Conservation (phyloP, 2,888 invertebrate genomes). For the Chironomus riparius region DNA sequence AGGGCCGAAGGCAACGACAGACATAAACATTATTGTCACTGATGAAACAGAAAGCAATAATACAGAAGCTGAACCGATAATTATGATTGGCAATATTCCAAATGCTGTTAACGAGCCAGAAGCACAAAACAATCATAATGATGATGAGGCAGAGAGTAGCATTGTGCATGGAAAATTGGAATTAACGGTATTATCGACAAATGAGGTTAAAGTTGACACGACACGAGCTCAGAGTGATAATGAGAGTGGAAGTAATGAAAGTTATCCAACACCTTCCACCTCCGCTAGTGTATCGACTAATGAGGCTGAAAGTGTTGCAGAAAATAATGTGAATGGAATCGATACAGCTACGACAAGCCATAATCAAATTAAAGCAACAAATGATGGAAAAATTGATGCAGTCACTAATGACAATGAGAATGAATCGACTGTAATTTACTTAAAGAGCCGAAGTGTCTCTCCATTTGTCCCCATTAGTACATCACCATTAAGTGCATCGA, state of each 20-base stretch:
- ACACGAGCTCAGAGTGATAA: neutral
- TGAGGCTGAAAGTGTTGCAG: too few relatives aligned
- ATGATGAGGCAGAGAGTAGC: neutral
- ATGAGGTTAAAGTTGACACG: constrained; percentile 11
- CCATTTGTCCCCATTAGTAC: too few relatives aligned
- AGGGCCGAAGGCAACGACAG: constrained; percentile 38
- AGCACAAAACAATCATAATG: neutral
- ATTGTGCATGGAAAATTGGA: constrained; percentile 22
- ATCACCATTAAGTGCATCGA: too few relatives aligned
- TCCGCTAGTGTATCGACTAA: too few relatives aligned
- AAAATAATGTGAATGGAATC: too few relatives aligned
- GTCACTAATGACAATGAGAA: neutral
- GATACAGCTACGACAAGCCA: too few relatives aligned
- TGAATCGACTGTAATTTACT: neutral
- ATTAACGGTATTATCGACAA: constrained; percentile 19
- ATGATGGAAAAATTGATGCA: too few relatives aligned
- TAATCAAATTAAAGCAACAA: too few relatives aligned
- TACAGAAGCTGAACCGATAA: constrained; percentile 31
- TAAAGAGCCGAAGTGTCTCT: too few relatives aligned
- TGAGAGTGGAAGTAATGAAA: neutral
- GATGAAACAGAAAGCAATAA: constrained; percentile 33
- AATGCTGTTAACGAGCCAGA: constrained; percentile 1
- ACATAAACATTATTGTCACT: constrained; percentile 4
- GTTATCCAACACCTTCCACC: too few relatives aligned
- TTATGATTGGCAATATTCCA: constrained; percentile 4